Evolutionary conservation across 2,888 invertebrate genomes (phyloP).

Genomic region (Sabatieria punctata): DNA sequence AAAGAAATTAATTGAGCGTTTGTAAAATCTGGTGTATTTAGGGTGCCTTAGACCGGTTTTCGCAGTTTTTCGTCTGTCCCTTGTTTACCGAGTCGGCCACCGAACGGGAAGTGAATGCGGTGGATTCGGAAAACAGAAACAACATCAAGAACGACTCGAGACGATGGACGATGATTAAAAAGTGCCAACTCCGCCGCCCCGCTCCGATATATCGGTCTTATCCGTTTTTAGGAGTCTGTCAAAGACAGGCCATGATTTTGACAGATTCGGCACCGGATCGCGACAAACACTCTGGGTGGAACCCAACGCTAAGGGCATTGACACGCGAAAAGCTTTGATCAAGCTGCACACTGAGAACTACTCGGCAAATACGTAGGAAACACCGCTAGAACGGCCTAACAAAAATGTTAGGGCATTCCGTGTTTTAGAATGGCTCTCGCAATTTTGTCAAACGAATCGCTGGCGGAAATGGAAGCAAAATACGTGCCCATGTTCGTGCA

Average conservation of each 20-base stretch:
- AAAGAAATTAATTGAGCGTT: no score
- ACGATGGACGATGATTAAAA: no score
- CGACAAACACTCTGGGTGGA: slow-evolving; percentile 62
- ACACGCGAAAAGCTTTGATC: slow-evolving; percentile 65
- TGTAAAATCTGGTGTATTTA: no score
- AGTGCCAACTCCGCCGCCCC: no score
- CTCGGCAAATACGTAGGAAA: slow-evolving; percentile 88
- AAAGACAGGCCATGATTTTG: slow-evolving; percentile 59
- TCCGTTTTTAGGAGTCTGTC: slow-evolving; percentile 36
- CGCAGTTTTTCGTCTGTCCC: slow-evolving; percentile 84
- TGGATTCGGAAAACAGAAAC: slow-evolving; percentile 88
- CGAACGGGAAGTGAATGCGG: slow-evolving; percentile 81
- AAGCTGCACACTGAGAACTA: slow-evolving; percentile 80
- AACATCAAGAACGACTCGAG: slow-evolving; percentile 72
- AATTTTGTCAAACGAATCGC: slow-evolving; percentile 46
- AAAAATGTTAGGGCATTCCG: no score
- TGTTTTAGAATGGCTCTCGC: slow-evolving; percentile 11
- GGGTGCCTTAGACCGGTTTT: slow-evolving; percentile 49
- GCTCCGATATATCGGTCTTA: no score
- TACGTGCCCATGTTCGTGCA: slow-evolving; percentile 35
- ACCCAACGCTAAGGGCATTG: slow-evolving; percentile 60
- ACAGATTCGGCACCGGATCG: slow-evolving; percentile 81
- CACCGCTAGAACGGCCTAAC: no score
- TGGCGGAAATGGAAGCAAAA: slow-evolving; percentile 59
- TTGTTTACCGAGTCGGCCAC: slow-evolving; percentile 79